A percentile compares a stretch with the other conserved stretches of the same genome.
phyloP scores from a whole-genome alignment of 2,113 vertebrate species.

The Lagopus leucura region DNA sequence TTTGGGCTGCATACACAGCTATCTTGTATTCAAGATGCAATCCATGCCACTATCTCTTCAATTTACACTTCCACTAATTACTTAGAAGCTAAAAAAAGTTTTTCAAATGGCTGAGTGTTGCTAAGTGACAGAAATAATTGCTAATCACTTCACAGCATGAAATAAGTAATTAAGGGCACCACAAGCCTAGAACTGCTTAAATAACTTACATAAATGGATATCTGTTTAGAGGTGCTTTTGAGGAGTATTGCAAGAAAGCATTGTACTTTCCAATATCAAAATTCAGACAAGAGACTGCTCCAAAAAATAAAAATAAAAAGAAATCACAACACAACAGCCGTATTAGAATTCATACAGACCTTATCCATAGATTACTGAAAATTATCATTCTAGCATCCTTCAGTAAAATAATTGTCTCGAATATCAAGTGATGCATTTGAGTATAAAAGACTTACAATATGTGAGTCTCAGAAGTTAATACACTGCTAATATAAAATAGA shows the following conservation, averaged over 20 bases:
- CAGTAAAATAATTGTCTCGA: background rate
- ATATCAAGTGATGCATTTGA: background rate
- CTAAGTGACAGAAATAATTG: constrained; percentile 1
- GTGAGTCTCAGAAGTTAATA: background rate
- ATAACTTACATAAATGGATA: background rate
- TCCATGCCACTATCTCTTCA: background rate
- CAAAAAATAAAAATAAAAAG: too few species aligned
- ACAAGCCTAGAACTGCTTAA: background rate
- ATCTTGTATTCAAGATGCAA: background rate
- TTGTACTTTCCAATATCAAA: background rate
- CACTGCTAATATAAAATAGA: background rate
- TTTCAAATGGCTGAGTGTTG: background rate
- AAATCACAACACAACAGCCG: background rate
- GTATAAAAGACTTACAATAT: background rate
- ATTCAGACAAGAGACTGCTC: background rate
- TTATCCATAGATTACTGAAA: background rate
- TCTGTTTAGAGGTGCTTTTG: background rate
- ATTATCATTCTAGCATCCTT: background rate
- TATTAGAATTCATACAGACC: background rate
- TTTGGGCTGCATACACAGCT: background rate
- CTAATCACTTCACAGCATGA: background rate
- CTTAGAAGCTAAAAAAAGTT: background rate
- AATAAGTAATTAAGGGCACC: background rate
- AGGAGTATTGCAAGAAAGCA: background rate
- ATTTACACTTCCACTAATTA: background rate